These are phyloP conservation scores for Sebastes hubbsi DNA, from an alignment of 2,797 vertebrate species.

Conservation along the genomic window DNA sequence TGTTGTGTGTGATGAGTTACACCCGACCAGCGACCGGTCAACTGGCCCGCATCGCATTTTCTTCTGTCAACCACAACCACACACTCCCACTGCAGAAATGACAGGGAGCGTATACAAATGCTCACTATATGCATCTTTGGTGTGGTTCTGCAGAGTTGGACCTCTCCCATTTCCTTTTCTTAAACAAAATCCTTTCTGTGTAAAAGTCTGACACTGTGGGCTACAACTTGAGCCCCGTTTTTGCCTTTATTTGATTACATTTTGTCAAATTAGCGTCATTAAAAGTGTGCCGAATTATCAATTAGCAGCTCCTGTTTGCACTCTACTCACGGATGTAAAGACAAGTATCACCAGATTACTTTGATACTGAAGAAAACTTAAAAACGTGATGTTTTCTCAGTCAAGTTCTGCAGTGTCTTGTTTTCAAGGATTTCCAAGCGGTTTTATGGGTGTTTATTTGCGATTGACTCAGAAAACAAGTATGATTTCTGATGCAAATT, in stretches of 20 bases:
- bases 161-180: constrained; percentile 39
- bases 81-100: constrained; percentile 34
- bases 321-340: too few relatives aligned
- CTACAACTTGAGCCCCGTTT: background rate
- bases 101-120: constrained; percentile 40
- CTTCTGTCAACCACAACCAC: constrained; percentile 15
- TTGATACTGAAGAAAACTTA: background rate
- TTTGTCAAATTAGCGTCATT: background rate
- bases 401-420: too few relatives aligned
- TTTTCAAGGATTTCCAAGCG: accelerated
- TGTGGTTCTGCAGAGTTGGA: constrained; percentile 31
- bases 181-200: background rate
- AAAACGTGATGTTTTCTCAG: background rate
- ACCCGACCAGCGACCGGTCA: constrained; percentile 21
- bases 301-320: background rate
- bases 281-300: background rate
- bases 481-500: background rate
- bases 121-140: constrained; percentile 22
- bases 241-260: too few relatives aligned
- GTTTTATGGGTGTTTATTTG: background rate
- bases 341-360: background rate
- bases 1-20: constrained; percentile 63
- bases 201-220: background rate
- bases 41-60: constrained; percentile 14
- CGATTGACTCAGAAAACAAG: background rate